phyloP scores from a whole-genome alignment of 2,888 invertebrate genomes.

The Drosophila pegasa region DNA sequence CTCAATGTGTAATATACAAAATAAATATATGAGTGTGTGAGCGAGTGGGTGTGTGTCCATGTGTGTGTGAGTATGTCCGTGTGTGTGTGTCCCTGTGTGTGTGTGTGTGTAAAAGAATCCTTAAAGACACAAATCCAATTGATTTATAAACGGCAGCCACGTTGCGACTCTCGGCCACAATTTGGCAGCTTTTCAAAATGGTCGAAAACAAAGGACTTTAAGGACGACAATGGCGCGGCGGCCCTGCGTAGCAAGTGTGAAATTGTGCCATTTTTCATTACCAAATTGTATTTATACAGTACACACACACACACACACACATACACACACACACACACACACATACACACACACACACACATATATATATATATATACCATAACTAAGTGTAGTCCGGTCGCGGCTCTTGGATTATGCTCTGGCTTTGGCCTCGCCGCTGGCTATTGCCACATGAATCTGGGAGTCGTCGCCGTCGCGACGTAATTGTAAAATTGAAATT shows the following conservation, averaged over 20 bases:
- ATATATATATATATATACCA: neutral
- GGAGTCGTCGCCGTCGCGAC: conserved; percentile 20
- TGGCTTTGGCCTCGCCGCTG: conserved; percentile 7
- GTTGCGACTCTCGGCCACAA: conserved; percentile 32
- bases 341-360: neutral
- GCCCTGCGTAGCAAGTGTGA: conserved; percentile 56
- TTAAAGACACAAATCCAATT: conserved; percentile 57
- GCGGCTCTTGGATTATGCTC: conserved; percentile 13
- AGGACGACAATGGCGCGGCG: conserved; percentile 2
- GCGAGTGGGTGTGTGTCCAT: neutral
- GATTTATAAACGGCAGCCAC: conserved; percentile 49
- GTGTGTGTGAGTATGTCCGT: neutral
- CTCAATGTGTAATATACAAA: conserved; percentile 5
- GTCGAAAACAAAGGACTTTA: conserved; percentile 40
- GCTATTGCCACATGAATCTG: conserved; percentile 20
- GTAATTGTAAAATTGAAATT: conserved; percentile 62
- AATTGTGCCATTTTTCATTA: conserved; percentile 62
- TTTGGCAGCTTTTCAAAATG: conserved; percentile 43
- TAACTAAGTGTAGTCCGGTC: neutral
- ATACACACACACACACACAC: conserved; percentile 3
- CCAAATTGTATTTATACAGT: conserved; percentile 16
- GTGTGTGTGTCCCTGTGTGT: neutral
- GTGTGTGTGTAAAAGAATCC: neutral
- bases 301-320: neutral
- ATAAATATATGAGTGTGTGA: neutral